Percentiles rank a stretch among this genome's conserved stretches.
Evolutionary conservation across 2,113 vertebrate genomes (phyloP).

Genomic region (Synodontis membranacea): DNA sequence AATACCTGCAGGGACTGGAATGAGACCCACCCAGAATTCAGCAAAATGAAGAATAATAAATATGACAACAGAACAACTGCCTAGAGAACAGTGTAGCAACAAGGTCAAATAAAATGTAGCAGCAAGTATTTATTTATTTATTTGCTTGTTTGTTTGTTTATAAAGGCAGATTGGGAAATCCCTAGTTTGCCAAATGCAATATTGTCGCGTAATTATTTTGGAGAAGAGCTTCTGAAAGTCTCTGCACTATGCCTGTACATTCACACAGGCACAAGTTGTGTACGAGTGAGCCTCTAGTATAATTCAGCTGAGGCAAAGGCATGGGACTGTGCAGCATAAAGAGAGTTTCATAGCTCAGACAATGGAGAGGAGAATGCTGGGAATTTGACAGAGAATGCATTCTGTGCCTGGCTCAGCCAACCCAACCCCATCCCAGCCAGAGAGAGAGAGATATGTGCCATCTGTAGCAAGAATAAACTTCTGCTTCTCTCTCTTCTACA

Average conservation of each 20-base stretch:
- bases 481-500: neutral
- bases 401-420: slow-evolving; percentile 27
- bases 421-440: neutral
- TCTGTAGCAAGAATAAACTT: slow-evolving; percentile 24
- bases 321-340: slow-evolving; percentile 1
- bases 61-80: neutral
- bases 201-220: neutral
- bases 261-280: neutral
- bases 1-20: neutral
- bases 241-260: neutral
- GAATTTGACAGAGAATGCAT: slow-evolving; percentile 41
- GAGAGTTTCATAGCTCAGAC: slow-evolving; percentile 30
- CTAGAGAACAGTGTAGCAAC: neutral
- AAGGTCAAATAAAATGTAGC: no score
- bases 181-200: neutral
- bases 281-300: neutral
- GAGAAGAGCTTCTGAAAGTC: neutral
- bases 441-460: slow-evolving; percentile 28
- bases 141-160: no score
- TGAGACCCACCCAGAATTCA: neutral
- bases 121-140: no score
- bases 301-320: slow-evolving; percentile 11
- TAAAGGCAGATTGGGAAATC: neutral
- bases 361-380: slow-evolving; percentile 40
- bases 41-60: no score